Evolutionary conservation across 2,888 invertebrate species (phyloP).

Genomic region (Pyrocoelia pectoralis): DNA sequence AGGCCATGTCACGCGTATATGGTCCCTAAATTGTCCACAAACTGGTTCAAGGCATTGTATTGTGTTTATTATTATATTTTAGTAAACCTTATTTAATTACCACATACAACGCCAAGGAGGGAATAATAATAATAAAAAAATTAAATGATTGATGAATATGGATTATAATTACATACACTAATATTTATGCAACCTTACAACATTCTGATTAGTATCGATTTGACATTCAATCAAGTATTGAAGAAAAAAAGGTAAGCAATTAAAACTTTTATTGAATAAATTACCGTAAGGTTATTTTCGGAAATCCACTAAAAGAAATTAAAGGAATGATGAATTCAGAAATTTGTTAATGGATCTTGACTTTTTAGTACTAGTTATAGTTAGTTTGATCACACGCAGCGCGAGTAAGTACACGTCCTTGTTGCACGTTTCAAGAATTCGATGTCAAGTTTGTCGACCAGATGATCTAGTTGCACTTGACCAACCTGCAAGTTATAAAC

Average conservation of each 20-base stretch:
- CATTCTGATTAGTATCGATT: conserved; percentile 5
- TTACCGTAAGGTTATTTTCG: not conserved
- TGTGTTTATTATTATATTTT: not conserved
- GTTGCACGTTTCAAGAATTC: conserved; percentile 27
- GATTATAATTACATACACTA: not conserved
- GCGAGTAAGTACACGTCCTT: conserved; percentile 43
- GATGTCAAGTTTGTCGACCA: conserved; percentile 38
- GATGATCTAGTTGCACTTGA: conserved; percentile 39
- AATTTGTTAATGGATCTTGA: no score
- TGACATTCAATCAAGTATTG: not conserved
- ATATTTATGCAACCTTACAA: not conserved
- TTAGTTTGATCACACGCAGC: conserved; percentile 35
- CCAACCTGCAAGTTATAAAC: conserved; percentile 19
- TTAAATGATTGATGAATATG: not conserved
- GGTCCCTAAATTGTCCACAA: no score
- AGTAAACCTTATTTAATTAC: not conserved
- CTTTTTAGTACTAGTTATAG: not conserved
- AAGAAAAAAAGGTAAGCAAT: not conserved
- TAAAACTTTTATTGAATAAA: no score
- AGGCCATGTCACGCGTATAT: no score
- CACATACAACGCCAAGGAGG: not conserved
- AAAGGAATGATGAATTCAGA: no score
- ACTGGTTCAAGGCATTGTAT: conserved; percentile 3
- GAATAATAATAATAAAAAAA: conserved; percentile 1
- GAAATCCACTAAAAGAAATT: not conserved